Evolutionary conservation across 1,140 invertebrate species (phyloP).

Genomic region (Bactericera cockerelli): DNA sequence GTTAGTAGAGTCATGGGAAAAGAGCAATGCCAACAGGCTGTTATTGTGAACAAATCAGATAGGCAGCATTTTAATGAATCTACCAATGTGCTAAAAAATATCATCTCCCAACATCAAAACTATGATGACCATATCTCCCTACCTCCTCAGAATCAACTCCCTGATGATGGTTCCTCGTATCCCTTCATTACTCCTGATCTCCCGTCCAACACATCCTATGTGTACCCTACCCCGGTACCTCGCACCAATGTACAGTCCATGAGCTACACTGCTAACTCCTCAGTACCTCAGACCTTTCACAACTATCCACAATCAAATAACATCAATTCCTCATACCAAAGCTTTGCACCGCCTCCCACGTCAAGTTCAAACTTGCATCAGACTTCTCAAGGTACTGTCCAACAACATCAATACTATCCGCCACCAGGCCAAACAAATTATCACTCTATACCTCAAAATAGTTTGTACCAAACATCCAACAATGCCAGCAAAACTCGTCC

Average conservation of each 20-base stretch:
- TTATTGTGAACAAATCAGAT: conserved; percentile 20
- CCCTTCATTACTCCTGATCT: background rate
- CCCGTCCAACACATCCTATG: conserved; percentile 5
- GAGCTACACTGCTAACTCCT: background rate
- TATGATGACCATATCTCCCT: background rate
- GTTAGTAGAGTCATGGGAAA: conserved; percentile 25
- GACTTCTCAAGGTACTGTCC: background rate
- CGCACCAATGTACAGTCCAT: background rate
- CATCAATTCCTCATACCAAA: no score
- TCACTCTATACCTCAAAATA: background rate
- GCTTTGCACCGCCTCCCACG: background rate
- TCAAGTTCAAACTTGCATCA: background rate
- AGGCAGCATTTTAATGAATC: conserved; percentile 16
- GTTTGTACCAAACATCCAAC: background rate
- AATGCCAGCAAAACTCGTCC: background rate
- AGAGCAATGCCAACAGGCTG: conserved; percentile 24
- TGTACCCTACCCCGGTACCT: background rate
- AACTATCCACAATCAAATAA: background rate
- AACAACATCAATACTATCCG: background rate
- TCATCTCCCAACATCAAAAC: conserved; percentile 8
- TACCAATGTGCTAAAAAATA: conserved; percentile 10
- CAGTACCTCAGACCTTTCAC: background rate
- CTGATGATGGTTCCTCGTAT: no score
- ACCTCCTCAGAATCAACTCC: background rate
- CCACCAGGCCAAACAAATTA: no score